Evolutionary conservation across 1,140 invertebrate genomes (phyloP).

Genomic region (Leptonema lineaticorne): DNA sequence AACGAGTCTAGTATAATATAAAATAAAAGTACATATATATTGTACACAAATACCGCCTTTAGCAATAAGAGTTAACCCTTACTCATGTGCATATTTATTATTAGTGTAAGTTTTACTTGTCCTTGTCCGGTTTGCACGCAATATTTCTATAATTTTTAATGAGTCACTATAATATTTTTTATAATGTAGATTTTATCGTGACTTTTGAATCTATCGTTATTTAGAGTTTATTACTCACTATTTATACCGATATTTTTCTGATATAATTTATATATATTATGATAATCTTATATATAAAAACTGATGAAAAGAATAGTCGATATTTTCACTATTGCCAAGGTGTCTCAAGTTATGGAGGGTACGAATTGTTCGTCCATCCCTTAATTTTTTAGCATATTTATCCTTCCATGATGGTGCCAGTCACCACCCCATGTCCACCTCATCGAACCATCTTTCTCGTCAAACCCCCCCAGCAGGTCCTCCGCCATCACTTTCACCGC

Average conservation of each 20-base stretch:
- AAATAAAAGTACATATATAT: too few relatives aligned
- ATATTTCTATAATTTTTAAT: not conserved
- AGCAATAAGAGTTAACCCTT: too few relatives aligned
- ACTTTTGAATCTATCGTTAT: too few relatives aligned
- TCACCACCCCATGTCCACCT: conserved; percentile 3
- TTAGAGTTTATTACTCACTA: too few relatives aligned
- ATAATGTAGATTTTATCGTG: too few relatives aligned
- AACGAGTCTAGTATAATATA: too few relatives aligned
- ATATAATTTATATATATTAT: too few relatives aligned
- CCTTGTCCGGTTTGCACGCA: not conserved
- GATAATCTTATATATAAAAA: conserved; percentile 20
- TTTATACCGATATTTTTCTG: too few relatives aligned
- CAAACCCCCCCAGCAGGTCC: not conserved
- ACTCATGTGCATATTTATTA: too few relatives aligned
- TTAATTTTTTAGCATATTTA: conserved; percentile 40
- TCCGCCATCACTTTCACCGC: conserved; percentile 18
- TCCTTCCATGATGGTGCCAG: conserved; percentile 18
- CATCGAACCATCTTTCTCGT: not conserved
- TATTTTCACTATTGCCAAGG: conserved; percentile 22
- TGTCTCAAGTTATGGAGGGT: not conserved
- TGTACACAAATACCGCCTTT: too few relatives aligned
- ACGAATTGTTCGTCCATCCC: conserved; percentile 13
- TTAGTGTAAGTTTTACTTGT: too few relatives aligned
- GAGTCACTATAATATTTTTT: too few relatives aligned
- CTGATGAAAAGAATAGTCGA: conserved; percentile 22